phyloP scores from a whole-genome alignment of 2,113 vertebrate species.

The Catagonus wagneri region DNA sequence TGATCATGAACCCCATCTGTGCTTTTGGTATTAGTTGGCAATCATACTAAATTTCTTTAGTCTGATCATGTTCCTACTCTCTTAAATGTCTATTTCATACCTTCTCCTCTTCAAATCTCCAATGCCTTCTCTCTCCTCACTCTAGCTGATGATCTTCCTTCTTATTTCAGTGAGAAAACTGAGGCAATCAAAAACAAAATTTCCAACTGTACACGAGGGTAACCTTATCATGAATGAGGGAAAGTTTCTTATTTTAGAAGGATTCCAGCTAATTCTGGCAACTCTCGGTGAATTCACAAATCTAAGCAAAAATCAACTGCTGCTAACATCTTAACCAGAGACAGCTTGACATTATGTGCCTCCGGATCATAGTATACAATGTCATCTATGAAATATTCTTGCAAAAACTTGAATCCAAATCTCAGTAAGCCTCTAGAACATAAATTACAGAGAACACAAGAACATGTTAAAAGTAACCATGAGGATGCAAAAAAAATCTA shows the following conservation, averaged over 20 bases:
- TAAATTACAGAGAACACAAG: neutral
- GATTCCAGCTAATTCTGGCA: neutral
- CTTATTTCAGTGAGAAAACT: slow-evolving; percentile 10
- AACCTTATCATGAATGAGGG: neutral
- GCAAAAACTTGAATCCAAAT: neutral
- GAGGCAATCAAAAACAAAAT: slow-evolving; percentile 18
- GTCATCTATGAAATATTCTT: neutral
- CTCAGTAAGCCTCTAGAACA: neutral
- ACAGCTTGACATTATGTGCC: neutral
- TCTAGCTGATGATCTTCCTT: neutral
- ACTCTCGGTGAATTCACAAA: neutral
- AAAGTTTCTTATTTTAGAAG: slow-evolving; percentile 7
- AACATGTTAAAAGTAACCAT: neutral
- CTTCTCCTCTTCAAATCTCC: neutral
- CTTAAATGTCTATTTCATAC: neutral
- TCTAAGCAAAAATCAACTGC: neutral
- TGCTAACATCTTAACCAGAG: neutral
- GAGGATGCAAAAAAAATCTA: neutral
- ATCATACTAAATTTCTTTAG: neutral
- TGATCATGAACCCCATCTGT: neutral
- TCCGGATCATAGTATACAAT: neutral
- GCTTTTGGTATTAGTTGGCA: neutral
- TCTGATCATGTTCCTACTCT: neutral
- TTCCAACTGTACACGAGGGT: neutral
- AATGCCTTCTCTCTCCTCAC: neutral